A percentile compares a stretch with the other conserved stretches of the same genome.
phyloP scores from a whole-genome alignment of 2,888 invertebrate genomes.

The Automeris io region DNA sequence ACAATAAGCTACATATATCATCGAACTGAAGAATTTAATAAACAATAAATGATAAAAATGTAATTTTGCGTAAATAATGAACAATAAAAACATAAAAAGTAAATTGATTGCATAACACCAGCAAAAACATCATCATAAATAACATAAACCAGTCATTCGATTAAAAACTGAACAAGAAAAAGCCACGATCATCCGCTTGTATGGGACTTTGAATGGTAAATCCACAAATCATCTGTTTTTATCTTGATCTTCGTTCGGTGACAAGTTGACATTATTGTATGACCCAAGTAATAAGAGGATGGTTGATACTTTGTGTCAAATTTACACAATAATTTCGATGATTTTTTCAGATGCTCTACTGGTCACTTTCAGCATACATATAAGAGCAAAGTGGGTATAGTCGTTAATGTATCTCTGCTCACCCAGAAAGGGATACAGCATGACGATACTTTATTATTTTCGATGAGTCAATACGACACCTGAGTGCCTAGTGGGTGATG shows the following conservation, averaged over 20 bases:
- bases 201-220: conserved; percentile 14
- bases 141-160: conserved; percentile 7
- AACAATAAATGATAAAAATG: background rate
- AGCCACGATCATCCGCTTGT: conserved; percentile 15
- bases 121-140: conserved; percentile 7
- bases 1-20: too few relatives aligned
- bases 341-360: too few relatives aligned
- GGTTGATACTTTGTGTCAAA: background rate
- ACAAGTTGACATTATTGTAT: conserved; percentile 25
- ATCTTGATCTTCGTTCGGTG: conserved; percentile 28
- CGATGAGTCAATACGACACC: too few relatives aligned
- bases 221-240: conserved; percentile 29
- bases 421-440: too few relatives aligned
- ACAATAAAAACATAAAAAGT: background rate
- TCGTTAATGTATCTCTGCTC: too few relatives aligned
- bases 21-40: background rate
- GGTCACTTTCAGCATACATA: too few relatives aligned
- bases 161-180: conserved; percentile 9
- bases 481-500: too few relatives aligned
- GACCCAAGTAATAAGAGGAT: conserved; percentile 14
- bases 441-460: too few relatives aligned
- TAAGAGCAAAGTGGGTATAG: too few relatives aligned
- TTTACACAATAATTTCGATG: background rate
- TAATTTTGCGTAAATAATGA: background rate
- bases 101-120: conserved; percentile 5